phyloP scores from a whole-genome alignment of 2,888 invertebrate species.

The Podotricha telesiphe region DNA sequence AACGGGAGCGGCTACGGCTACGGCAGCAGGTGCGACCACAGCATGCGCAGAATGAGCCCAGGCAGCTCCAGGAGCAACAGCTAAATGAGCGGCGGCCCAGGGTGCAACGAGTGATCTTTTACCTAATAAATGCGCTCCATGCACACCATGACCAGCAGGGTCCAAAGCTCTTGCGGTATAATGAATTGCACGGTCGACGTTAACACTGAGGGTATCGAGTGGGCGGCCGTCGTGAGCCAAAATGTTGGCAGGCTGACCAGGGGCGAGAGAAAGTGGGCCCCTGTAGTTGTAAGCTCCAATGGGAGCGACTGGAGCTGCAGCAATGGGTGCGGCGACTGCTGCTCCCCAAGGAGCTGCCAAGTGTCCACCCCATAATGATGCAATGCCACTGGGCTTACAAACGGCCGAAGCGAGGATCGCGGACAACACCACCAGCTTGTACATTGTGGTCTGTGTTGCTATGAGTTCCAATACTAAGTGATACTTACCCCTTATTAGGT shows the following conservation, averaged over 20 bases:
- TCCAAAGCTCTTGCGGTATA: constrained; percentile 69
- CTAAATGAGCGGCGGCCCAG: constrained; percentile 51
- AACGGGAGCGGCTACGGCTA: constrained; percentile 47
- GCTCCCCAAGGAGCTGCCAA: constrained; percentile 41
- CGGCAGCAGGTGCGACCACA: constrained; percentile 44
- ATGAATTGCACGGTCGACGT: constrained; percentile 74
- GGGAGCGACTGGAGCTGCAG: constrained; percentile 54
- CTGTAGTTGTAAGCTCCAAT: constrained; percentile 69
- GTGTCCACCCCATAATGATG: constrained; percentile 42
- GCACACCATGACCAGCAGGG: constrained; percentile 47
- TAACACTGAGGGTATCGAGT: constrained; percentile 75
- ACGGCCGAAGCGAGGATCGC: constrained; percentile 83
- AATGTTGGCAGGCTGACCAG: constrained; percentile 75
- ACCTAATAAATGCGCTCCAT: constrained; percentile 57
- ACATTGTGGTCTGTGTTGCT: constrained; percentile 82
- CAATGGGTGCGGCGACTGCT: constrained; percentile 54
- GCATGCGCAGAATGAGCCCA: constrained; percentile 45
- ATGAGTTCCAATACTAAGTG: constrained; percentile 64
- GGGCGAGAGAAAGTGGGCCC: constrained; percentile 73
- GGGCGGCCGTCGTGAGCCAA: constrained; percentile 76
- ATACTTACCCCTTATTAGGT: constrained; percentile 56
- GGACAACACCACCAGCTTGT: constrained; percentile 85
- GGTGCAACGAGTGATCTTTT: constrained; percentile 68
- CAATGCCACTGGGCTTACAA: constrained; percentile 70
- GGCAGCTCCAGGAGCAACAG: constrained; percentile 57